Evolutionary conservation across 2,113 vertebrate species (phyloP).

Genomic region (zebrafish (Danio rerio)): DNA sequence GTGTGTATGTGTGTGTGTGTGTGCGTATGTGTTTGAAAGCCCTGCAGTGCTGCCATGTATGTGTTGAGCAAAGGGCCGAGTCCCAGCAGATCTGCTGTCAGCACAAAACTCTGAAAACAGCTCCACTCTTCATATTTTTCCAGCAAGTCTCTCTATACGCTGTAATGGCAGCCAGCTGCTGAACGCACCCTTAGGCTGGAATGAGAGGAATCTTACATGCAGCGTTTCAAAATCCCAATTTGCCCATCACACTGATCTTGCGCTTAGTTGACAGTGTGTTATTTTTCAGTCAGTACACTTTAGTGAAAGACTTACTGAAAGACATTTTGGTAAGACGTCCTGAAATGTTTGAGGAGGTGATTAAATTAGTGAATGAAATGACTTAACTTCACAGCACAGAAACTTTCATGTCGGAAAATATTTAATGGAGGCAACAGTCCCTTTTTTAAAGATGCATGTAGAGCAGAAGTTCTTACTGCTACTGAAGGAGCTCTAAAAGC

Average conservation of each 20-base stretch:
- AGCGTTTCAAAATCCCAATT: constrained; percentile 61
- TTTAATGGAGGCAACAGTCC: not conserved
- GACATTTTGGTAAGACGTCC: not conserved
- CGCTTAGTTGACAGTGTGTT: constrained; percentile 5
- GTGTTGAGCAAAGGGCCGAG: constrained; percentile 34
- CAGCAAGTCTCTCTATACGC: constrained; percentile 62
- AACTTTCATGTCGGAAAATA: constrained; percentile 37
- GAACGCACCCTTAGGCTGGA: constrained; percentile 61
- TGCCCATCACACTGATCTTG: constrained; percentile 60
- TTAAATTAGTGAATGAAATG: constrained; percentile 47
- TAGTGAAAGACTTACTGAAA: not conserved
- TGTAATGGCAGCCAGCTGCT: constrained; percentile 79
- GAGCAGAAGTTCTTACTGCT: not conserved
- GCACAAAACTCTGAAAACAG: constrained; percentile 77
- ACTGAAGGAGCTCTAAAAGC: not conserved
- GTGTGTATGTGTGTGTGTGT: too few species aligned
- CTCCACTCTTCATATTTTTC: constrained; percentile 70
- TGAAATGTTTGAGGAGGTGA: constrained; percentile 21
- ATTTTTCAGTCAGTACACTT: not conserved
- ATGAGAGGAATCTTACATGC: constrained; percentile 74
- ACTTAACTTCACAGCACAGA: constrained; percentile 61
- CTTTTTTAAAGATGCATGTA: not conserved
- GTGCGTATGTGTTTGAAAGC: not conserved
- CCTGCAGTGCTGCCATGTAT: constrained; percentile 35
- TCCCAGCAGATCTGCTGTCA: constrained; percentile 76